phyloP scores from a whole-genome alignment of 2,113 vertebrate species.

The Neodon shergylaensis region DNA sequence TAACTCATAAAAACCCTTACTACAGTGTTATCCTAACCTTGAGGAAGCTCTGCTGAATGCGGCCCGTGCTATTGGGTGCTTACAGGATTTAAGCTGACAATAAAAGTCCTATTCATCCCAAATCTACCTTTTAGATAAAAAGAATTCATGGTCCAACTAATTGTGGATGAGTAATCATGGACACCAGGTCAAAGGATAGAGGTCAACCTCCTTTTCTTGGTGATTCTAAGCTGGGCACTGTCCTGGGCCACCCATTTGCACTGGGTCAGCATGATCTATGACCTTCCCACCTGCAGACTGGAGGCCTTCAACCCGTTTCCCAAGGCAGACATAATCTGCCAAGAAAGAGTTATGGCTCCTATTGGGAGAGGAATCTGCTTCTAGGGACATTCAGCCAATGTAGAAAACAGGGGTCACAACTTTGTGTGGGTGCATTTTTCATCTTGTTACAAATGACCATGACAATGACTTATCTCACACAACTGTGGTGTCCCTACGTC shows the following conservation, averaged over 20 bases:
- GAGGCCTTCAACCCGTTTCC: neutral
- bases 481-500: neutral
- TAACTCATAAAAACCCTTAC: neutral
- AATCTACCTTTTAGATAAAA: neutral
- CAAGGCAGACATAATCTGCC: neutral
- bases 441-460: neutral
- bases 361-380: neutral
- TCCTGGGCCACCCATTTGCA: neutral
- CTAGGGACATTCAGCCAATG: slow-evolving; percentile 8
- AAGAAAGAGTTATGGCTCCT: slow-evolving; percentile 32
- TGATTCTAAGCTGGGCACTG: neutral
- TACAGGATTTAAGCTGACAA: neutral
- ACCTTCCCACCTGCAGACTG: neutral
- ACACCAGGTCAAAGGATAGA: slow-evolving; percentile 7
- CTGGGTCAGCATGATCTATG: neutral
- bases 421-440: slow-evolving; percentile 30
- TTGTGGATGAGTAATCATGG: neutral
- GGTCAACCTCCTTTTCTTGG: neutral
- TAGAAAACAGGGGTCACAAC: slow-evolving; percentile 36
- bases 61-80: neutral
- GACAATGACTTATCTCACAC: neutral
- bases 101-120: neutral
- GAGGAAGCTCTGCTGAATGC: neutral
- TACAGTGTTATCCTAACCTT: neutral
- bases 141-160: neutral